Evolutionary conservation across 2,113 vertebrate genomes (phyloP).

Genomic region (Peromyscus maniculatus): DNA sequence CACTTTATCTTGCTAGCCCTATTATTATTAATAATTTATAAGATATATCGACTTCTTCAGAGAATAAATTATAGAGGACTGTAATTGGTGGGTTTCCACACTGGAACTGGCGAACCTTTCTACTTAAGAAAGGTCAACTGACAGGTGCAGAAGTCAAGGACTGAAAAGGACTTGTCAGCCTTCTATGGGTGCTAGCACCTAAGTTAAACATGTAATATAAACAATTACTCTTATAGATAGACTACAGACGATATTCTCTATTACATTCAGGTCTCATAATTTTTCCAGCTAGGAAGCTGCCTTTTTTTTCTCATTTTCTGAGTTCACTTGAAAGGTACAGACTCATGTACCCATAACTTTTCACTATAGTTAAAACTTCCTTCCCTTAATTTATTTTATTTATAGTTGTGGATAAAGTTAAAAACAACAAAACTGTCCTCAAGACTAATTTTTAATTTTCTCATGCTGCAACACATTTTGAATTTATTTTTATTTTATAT

Average conservation of each 20-base stretch:
- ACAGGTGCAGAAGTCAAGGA: not conserved
- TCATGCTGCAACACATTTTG: not conserved
- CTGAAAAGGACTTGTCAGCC: not conserved
- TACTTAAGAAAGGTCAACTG: not conserved
- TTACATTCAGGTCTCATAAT: not conserved
- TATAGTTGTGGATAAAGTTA: not conserved
- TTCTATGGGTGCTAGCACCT: not conserved
- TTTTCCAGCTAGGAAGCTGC: not conserved
- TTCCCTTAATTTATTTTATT: not conserved
- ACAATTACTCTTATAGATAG: not conserved
- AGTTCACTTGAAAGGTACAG: not conserved
- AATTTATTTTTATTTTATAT: not conserved
- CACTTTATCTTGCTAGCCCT: not conserved
- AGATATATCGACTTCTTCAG: not conserved
- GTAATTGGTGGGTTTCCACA: not conserved
- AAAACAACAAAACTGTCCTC: not conserved
- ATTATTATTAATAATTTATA: not conserved
- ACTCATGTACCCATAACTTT: not conserved
- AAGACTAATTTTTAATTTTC: not conserved
- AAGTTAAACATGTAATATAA: not conserved
- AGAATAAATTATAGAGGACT: not conserved
- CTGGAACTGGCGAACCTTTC: not conserved
- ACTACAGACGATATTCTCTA: not conserved
- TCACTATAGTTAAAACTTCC: conserved; percentile 29
- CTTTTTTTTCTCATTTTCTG: conserved; percentile 3